A percentile compares a stretch with the other conserved stretches of the same genome.
These are phyloP conservation scores for Rhyacophila evoluta DNA, from an alignment of 2,888 invertebrate genomes.

Conservation along the genomic window DNA sequence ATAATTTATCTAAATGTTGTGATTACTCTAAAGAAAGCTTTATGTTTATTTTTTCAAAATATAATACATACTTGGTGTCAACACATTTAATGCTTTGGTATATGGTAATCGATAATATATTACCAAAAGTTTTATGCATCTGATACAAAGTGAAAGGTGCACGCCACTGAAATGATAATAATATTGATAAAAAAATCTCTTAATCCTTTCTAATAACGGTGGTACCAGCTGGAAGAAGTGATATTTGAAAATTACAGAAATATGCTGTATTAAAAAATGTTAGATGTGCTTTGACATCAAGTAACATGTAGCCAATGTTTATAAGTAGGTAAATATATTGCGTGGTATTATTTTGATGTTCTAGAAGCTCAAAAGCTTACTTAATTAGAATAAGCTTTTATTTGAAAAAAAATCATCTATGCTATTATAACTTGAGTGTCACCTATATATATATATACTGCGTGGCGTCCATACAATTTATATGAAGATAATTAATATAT, in stretches of 20 bases:
- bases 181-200: slow-evolving; percentile 3
- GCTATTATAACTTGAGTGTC: no score
- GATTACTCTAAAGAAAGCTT: no score
- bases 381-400: no score
- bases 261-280: background rate
- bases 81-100: background rate
- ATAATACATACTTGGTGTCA: background rate
- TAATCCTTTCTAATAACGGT: slow-evolving; percentile 23
- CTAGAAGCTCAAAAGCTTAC: no score
- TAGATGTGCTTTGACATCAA: background rate
- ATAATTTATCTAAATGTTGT: no score
- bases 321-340: no score
- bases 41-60: background rate
- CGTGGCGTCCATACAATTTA: no score
- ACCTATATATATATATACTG: no score
- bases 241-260: background rate
- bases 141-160: slow-evolving; percentile 14
- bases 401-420: no score
- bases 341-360: no score
- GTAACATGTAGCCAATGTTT: background rate
- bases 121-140: background rate
- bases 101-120: background rate
- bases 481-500: no score
- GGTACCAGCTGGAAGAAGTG: background rate
- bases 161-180: background rate